Evolutionary conservation across 2,888 invertebrate species (phyloP), one percentile per base, ranked within the genome.

Genomic region (Amblyteles armatorius): DNA sequence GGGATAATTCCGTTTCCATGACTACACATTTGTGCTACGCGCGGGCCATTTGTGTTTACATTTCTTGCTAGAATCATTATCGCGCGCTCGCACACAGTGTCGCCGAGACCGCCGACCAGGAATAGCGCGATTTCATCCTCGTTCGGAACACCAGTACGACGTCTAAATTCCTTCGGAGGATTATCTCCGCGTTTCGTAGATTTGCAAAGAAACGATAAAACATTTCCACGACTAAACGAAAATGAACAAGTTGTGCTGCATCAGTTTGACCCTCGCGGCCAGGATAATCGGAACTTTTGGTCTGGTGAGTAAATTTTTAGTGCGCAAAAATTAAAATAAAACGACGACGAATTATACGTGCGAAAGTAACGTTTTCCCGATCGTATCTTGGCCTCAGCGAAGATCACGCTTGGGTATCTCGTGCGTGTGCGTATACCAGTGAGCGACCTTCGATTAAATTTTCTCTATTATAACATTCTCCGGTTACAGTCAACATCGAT

Each of bases 211-310:
- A 16, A 4, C 19, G 50, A 52, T n/a, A 36, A 50, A 26, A n/a
- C 0, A 33, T 48, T 16, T 48, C 16, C 44, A 48, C 16, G 13
- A 48, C 16, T 48, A 16, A 33, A 22, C 52, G 19, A 74, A 29
- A 73, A 92, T 92, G 92, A 86, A 73, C 60, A 88, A 88, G 48
- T 69, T 91, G 63, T 92, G 92, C 80, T 93, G 93, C 81, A 86
- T 93, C 11, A 89, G 91, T 29, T 82, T 91, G 81, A 91, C 93
- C 68, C 86, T 93, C 71, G 91, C 91, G 33, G 90, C 92, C 1
- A 92, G 91, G 83, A 91, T 94, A 16, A 92, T 94, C 72, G 91
- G 92, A 29, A 90, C 91, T 19, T 91, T 93, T 69, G 92, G 93
- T 72, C 88, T 94, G 92, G 94, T 94, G 83, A 90, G 93, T 91